Conservation (phyloP, 2,888 invertebrate species). For the Catocala sponsa region DNA sequence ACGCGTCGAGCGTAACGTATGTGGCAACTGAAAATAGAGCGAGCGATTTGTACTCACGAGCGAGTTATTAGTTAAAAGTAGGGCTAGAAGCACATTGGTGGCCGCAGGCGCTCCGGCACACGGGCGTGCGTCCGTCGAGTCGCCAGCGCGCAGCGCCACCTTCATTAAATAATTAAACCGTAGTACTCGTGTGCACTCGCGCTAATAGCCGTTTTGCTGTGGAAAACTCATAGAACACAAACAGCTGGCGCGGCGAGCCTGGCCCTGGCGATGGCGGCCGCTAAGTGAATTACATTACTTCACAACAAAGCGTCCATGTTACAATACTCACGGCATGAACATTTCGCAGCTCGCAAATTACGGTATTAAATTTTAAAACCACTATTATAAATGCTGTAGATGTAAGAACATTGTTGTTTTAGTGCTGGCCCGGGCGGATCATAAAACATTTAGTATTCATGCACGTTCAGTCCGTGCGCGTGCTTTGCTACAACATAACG, state of each 20-base stretch:
- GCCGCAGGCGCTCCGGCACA: slow-evolving; percentile 45
- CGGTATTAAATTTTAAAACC: slow-evolving; percentile 75
- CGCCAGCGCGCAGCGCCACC: slow-evolving; percentile 39
- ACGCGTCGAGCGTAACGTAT: slow-evolving; percentile 31
- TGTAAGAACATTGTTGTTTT: slow-evolving; percentile 70
- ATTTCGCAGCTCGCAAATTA: slow-evolving; percentile 69
- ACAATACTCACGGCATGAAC: slow-evolving; percentile 51
- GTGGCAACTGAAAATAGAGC: slow-evolving; percentile 67
- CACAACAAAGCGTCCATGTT: slow-evolving; percentile 52
- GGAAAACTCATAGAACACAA: slow-evolving; percentile 58
- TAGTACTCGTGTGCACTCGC: slow-evolving; percentile 57
- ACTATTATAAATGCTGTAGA: slow-evolving; percentile 67
- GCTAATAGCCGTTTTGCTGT: slow-evolving; percentile 58
- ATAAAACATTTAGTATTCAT: slow-evolving; percentile 68
- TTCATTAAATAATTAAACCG: slow-evolving; percentile 73
- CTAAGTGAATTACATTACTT: slow-evolving; percentile 57
- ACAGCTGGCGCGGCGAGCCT: slow-evolving; percentile 45
- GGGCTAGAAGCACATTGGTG: slow-evolving; percentile 75
- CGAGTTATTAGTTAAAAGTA: slow-evolving; percentile 75
- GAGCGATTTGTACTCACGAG: slow-evolving; percentile 70
- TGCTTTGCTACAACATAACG: neutral
- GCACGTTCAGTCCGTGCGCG: slow-evolving; percentile 42
- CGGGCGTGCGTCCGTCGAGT: slow-evolving; percentile 58
- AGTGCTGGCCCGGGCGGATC: slow-evolving; percentile 58
- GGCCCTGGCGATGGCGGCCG: too few relatives aligned